phyloP scores from a whole-genome alignment of 2,888 invertebrate species.

The Thyatira batis region DNA sequence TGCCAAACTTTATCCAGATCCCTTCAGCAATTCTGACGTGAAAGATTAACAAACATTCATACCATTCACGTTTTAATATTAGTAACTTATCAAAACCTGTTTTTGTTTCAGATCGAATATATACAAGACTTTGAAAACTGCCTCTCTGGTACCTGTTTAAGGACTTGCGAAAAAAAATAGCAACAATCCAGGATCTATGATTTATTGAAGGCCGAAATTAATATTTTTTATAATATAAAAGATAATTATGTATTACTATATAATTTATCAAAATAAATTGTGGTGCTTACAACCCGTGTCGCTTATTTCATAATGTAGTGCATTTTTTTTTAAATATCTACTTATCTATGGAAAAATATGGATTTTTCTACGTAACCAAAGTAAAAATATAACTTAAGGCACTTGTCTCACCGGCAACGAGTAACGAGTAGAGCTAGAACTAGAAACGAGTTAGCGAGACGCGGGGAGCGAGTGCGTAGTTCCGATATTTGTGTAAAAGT shows the following conservation, averaged over 20 bases:
- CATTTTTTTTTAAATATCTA: too few relatives aligned
- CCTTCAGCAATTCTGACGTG: too few relatives aligned
- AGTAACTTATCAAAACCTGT: not conserved
- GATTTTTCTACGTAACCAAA: too few relatives aligned
- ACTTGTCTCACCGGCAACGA: too few relatives aligned
- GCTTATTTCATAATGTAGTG: not conserved
- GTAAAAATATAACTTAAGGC: too few relatives aligned
- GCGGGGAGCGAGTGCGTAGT: too few relatives aligned
- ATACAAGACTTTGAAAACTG: constrained; percentile 46
- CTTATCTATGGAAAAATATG: too few relatives aligned
- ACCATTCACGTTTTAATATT: not conserved
- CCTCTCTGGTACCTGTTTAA: constrained; percentile 39
- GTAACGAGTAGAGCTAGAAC: too few relatives aligned
- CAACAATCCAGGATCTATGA: not conserved
- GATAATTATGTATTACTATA: not conserved
- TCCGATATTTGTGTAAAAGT: too few relatives aligned
- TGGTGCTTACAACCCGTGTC: constrained; percentile 4
- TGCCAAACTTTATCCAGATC: too few relatives aligned
- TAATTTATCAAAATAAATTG: constrained; percentile 10
- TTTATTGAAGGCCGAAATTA: not conserved
- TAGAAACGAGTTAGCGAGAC: too few relatives aligned
- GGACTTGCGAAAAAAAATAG: constrained; percentile 40
- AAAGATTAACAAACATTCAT: constrained; percentile 5
- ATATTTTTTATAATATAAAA: not conserved
- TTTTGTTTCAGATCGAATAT: constrained; percentile 43